Conservation (phyloP, 2,113 vertebrate genomes). For the Hippocampus zosterae region DNA sequence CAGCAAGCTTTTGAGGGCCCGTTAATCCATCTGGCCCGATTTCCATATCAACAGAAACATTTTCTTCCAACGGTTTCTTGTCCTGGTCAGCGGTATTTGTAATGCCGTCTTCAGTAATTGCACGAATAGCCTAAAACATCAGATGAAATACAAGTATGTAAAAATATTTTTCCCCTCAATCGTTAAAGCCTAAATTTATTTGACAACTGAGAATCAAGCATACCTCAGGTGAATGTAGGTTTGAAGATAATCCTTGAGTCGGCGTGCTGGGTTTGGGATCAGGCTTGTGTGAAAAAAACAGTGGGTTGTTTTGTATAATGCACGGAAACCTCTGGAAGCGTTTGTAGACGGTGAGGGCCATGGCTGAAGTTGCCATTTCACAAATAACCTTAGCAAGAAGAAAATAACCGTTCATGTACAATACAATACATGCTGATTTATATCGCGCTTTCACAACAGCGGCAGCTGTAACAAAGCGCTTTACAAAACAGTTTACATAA, state of each 20-base stretch:
- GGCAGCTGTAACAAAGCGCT: too few species aligned
- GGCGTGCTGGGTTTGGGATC: conserved; percentile 37
- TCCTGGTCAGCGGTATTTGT: neutral
- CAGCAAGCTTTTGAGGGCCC: fast-evolving
- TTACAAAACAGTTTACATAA: too few species aligned
- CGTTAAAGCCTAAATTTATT: neutral
- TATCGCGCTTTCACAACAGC: too few species aligned
- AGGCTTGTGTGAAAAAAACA: conserved; percentile 56
- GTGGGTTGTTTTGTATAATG: conserved; percentile 59
- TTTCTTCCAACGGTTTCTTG: neutral
- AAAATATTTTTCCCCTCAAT: neutral
- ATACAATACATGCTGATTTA: too few species aligned
- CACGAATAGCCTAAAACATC: conserved; percentile 15
- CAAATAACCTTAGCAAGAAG: conserved; percentile 55
- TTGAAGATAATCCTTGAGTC: conserved; percentile 8
- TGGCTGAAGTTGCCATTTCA: conserved; percentile 57
- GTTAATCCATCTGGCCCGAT: neutral
- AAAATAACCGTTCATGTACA: neutral
- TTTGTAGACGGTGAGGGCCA: conserved; percentile 54
- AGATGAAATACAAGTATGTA: neutral
- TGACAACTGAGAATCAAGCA: neutral
- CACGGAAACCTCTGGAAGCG: conserved; percentile 61
- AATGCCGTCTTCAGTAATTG: conserved; percentile 11
- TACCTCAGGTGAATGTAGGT: conserved; percentile 32
- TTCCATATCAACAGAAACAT: neutral